Percentiles rank a stretch among this genome's conserved stretches.
Conservation (phyloP, 2,113 vertebrate genomes). For the Sorex fumeus region DNA sequence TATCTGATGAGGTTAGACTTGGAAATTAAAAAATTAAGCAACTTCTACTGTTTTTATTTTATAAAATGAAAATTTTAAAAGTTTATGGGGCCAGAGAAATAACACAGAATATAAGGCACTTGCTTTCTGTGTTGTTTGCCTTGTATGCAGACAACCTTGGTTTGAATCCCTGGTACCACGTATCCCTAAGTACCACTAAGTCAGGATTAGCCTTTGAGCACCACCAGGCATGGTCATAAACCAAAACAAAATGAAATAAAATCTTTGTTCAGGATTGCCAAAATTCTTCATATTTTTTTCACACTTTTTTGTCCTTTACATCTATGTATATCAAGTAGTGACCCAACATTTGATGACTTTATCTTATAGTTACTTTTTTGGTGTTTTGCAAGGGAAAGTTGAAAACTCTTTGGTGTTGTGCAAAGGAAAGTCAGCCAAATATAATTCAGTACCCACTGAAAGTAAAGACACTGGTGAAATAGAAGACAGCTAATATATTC, state of each 20-base stretch:
- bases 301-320: background rate
- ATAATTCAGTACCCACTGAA: background rate
- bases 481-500: slow-evolving; percentile 6
- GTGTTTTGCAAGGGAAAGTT: background rate
- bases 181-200: no score
- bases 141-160: no score
- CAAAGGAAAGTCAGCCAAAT: background rate
- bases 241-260: no score
- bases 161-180: no score
- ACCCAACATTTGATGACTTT: background rate
- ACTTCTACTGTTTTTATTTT: slow-evolving; percentile 4
- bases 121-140: no score
- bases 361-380: background rate
- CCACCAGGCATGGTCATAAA: no score
- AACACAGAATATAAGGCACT: no score
- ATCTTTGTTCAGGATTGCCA: background rate
- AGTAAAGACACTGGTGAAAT: background rate
- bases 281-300: slow-evolving; percentile 3
- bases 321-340: background rate
- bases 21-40: background rate
- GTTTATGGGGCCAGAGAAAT: background rate
- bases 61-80: background rate
- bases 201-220: no score
- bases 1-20: background rate
- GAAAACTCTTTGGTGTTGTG: background rate